Evolutionary conservation across 2,888 invertebrate species (phyloP), one percentile per base, ranked within the genome.

Genomic region (Panopea generosa): DNA sequence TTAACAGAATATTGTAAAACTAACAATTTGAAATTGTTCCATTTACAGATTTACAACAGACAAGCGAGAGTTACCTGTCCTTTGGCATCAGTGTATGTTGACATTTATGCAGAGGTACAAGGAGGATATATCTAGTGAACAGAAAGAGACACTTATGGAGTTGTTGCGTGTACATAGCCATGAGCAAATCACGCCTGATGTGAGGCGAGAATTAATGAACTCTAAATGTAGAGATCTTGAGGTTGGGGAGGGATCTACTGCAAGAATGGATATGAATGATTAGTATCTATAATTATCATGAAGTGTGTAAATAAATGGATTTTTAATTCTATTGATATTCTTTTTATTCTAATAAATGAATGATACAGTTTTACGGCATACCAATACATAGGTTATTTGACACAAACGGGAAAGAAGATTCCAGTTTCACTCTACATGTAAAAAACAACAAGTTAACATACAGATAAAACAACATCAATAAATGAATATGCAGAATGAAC

Each of bases 51-150:
- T 99, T 93, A 95, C 96, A 91, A 94, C 94, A 81, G 98, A 99
- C 90, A 93, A 94, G 59, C 95, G 98, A 67, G 95, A 95, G 84
- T 94, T 99, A 90, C 99, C 99, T 0, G 98, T 99, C 3, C 93
- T 99, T 71, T 99, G 99, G 99, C 99, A 99, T 93, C 99, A 99
- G 92, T 95, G 97, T 49, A 94, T 99, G 45, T 93, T 99, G 65
- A 96, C 98, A 4, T 98, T 99, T 94, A 96, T 96, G 0, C 98
- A 99, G 93, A 95, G 98, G 57, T 99, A 99, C 93, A 99, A 99
- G 93, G 95, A 96, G 72, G 98, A 99, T 92, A 95, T 99, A 82
- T 97, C 97, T 45, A 95, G 95, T 1, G 99, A 99, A 88, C 99
- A 99, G 93, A 95, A 96, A 88, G 97, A 98, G 89, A 95, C 96